These are phyloP conservation scores for Drosophila prostipennis DNA, from an alignment of 2,888 invertebrate genomes.

Conservation along the genomic window DNA sequence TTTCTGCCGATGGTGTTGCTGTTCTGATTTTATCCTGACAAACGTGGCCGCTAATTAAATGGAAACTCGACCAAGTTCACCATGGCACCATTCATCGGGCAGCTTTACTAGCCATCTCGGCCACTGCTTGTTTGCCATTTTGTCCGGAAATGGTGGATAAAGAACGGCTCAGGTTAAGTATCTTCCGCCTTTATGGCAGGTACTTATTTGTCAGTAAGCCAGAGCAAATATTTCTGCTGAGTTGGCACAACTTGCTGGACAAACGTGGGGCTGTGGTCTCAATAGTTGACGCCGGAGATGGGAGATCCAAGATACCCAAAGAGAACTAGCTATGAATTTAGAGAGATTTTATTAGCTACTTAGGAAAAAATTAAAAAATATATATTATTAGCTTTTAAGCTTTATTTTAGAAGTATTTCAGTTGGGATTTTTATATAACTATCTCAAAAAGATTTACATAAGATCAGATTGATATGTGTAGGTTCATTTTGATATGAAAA, in stretches of 20 bases:
- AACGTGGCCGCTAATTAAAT: slow-evolving; percentile 66
- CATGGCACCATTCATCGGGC: slow-evolving; percentile 9
- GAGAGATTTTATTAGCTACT: neutral
- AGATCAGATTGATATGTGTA: too few relatives aligned
- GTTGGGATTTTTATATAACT: too few relatives aligned
- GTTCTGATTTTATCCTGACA: slow-evolving; percentile 12
- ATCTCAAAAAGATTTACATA: too few relatives aligned
- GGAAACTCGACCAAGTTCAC: slow-evolving; percentile 44
- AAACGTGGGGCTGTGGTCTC: slow-evolving; percentile 9
- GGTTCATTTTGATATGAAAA: too few relatives aligned
- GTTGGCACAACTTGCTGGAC: slow-evolving; percentile 56
- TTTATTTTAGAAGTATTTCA: too few relatives aligned
- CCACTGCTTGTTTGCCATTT: slow-evolving; percentile 6
- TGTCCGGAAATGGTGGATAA: slow-evolving; percentile 24
- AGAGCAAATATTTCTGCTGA: slow-evolving; percentile 64
- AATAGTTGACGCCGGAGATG: slow-evolving; percentile 22
- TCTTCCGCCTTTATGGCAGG: slow-evolving; percentile 68
- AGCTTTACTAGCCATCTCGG: slow-evolving; percentile 29
- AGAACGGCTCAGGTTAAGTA: slow-evolving; percentile 48
- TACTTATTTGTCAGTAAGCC: slow-evolving; percentile 60
- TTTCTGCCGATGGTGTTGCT: slow-evolving; percentile 35
- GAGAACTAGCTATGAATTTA: slow-evolving; percentile 18
- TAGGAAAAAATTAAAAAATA: neutral
- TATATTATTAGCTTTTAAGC: too few relatives aligned
- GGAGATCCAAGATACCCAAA: neutral